Conservation (phyloP, 2,113 vertebrate species). For the Eretmochelys imbricata region DNA sequence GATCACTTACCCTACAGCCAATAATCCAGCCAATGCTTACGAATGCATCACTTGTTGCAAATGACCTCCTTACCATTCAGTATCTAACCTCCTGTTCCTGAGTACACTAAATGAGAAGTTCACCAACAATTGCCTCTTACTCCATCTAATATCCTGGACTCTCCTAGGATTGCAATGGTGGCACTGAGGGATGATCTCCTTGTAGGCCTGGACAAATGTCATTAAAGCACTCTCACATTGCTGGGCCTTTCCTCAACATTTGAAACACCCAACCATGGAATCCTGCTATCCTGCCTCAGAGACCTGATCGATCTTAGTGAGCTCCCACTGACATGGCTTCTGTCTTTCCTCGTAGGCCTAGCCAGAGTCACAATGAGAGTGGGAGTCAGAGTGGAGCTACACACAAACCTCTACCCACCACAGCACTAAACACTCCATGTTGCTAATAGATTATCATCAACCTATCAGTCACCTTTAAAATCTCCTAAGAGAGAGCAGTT, state of each 20-base stretch:
- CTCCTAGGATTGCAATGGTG: not conserved
- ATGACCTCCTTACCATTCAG: not conserved
- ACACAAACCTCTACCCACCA: not conserved
- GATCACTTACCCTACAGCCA: not conserved
- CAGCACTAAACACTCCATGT: not conserved
- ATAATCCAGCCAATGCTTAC: not conserved
- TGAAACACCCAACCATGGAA: not conserved
- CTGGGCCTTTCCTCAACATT: not conserved
- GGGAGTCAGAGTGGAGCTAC: not conserved
- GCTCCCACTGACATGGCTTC: rapidly evolving
- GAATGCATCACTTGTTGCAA: not conserved
- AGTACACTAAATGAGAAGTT: not conserved
- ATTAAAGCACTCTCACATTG: not conserved
- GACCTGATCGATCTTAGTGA: not conserved
- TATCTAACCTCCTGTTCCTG: not conserved
- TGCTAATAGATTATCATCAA: not conserved
- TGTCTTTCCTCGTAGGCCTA: not conserved
- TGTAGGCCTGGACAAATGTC: not conserved
- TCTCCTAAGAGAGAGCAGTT: not conserved
- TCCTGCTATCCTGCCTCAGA: not conserved
- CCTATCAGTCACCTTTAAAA: not conserved
- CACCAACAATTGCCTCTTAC: not conserved
- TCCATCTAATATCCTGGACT: not conserved
- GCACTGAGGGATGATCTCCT: not conserved
- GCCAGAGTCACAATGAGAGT: not conserved